phyloP scores from a whole-genome alignment of 2,888 invertebrate species.

The Tiliacea citrago region DNA sequence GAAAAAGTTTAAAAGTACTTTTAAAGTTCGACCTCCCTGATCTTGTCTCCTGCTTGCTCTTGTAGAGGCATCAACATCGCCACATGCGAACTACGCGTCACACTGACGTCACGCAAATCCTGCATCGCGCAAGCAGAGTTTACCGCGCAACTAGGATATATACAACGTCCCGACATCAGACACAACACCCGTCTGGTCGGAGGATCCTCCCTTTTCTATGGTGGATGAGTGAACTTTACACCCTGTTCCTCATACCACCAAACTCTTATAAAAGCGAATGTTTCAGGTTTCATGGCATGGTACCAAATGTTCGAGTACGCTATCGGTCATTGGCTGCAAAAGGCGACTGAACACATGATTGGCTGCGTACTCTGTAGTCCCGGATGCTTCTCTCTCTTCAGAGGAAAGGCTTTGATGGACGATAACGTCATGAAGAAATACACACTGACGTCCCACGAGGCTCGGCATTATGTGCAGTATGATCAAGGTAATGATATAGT shows the following conservation, averaged over 20 bases:
- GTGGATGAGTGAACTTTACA: too few relatives aligned
- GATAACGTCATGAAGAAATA: constrained; percentile 97
- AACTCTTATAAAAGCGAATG: constrained; percentile 98
- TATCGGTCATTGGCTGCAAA: constrained; percentile 99
- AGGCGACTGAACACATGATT: constrained; percentile 99
- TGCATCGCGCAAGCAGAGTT: too few relatives aligned
- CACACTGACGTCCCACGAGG: constrained; percentile 94
- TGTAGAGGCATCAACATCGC: too few relatives aligned
- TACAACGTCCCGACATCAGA: too few relatives aligned
- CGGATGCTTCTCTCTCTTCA: constrained; percentile 98
- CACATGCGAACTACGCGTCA: too few relatives aligned
- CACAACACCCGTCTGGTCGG: too few relatives aligned
- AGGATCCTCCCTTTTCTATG: too few relatives aligned
- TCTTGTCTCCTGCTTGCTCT: constrained; percentile 94
- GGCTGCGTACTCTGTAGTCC: constrained; percentile 99
- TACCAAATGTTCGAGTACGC: constrained; percentile 99
- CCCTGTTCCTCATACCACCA: too few relatives aligned
- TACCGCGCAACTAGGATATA: too few relatives aligned
- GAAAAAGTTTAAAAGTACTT: not conserved
- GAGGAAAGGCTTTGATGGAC: constrained; percentile 97
- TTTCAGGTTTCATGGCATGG: constrained; percentile 99
- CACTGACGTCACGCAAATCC: too few relatives aligned
- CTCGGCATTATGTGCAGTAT: constrained; percentile 97
- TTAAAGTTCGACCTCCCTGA: not conserved
- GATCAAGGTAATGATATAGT: constrained; percentile 93